These are phyloP conservation scores for Drosophila paulistorum DNA, from an alignment of 1,140 invertebrate species.

Conservation along the genomic window DNA sequence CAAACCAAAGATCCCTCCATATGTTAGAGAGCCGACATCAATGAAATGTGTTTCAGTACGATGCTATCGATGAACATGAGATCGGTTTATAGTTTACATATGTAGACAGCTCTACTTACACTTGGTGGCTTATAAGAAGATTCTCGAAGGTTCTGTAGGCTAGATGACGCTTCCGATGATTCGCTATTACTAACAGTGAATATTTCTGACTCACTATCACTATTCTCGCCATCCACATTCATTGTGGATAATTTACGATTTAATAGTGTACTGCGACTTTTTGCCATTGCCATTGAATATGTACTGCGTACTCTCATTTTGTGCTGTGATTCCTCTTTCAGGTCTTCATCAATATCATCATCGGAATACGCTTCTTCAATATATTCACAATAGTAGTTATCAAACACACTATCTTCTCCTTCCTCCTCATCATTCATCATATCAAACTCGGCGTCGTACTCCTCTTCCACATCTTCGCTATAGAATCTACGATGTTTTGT, in stretches of 20 bases:
- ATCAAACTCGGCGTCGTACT: background rate
- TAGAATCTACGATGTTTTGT: background rate
- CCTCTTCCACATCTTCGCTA: background rate
- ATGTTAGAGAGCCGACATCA: slow-evolving; percentile 75
- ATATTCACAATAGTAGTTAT: slow-evolving; percentile 2
- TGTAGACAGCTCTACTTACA: background rate
- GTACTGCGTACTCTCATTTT: background rate
- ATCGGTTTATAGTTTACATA: too few species aligned
- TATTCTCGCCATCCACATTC: too few species aligned
- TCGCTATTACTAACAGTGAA: background rate
- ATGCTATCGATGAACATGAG: background rate
- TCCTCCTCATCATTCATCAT: background rate
- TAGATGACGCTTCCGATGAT: background rate
- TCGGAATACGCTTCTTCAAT: background rate
- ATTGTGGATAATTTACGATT: background rate
- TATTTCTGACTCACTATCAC: slow-evolving; percentile 7
- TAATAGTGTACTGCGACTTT: background rate
- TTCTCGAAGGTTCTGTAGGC: background rate
- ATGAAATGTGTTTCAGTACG: slow-evolving; percentile 64
- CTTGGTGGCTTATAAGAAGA: background rate
- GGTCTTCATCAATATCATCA: background rate
- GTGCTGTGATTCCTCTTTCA: background rate
- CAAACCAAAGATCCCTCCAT: slow-evolving; percentile 76
- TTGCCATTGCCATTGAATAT: background rate
- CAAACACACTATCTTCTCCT: background rate